Percentiles rank a stretch among this genome's conserved stretches.
Evolutionary conservation across 1,140 invertebrate species (phyloP).

Genomic region (Psix sp.): DNA sequence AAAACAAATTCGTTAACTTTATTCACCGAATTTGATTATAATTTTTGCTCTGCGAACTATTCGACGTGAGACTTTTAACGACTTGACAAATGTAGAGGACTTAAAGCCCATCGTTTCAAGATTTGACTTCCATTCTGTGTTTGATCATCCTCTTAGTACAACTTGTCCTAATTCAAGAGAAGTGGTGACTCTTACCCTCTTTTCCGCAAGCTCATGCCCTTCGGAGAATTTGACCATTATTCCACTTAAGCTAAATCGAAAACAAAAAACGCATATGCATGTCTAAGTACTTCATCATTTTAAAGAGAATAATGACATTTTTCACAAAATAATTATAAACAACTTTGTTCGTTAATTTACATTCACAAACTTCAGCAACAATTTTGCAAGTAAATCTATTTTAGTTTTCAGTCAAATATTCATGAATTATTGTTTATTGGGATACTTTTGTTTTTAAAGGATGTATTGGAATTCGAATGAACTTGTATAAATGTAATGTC

Average conservation of each 20-base stretch:
- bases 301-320: not conserved
- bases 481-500: no score
- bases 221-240: slow-evolving; percentile 27
- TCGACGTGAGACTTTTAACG: no score
- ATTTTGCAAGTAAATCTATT: no score
- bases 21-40: slow-evolving; percentile 27
- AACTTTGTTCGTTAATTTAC: no score
- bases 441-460: no score
- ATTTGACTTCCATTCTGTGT: slow-evolving; percentile 18
- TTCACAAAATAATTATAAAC: no score
- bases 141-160: slow-evolving; percentile 28
- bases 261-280: slow-evolving; percentile 6
- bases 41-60: slow-evolving; percentile 6
- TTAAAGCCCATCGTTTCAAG: slow-evolving; percentile 5
- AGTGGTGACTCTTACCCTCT: slow-evolving; percentile 29
- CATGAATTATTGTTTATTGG: no score
- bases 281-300: slow-evolving; percentile 8
- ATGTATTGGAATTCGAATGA: no score
- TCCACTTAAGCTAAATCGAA: slow-evolving; percentile 22
- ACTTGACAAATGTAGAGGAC: no score
- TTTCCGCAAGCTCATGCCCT: slow-evolving; percentile 20
- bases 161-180: slow-evolving; percentile 33
- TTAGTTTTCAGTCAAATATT: no score
- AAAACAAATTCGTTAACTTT: slow-evolving; percentile 44
- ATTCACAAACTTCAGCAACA: no score